These are phyloP conservation scores for Chironomus tepperi DNA, from an alignment of 1,140 invertebrate genomes.

Conservation along the genomic window DNA sequence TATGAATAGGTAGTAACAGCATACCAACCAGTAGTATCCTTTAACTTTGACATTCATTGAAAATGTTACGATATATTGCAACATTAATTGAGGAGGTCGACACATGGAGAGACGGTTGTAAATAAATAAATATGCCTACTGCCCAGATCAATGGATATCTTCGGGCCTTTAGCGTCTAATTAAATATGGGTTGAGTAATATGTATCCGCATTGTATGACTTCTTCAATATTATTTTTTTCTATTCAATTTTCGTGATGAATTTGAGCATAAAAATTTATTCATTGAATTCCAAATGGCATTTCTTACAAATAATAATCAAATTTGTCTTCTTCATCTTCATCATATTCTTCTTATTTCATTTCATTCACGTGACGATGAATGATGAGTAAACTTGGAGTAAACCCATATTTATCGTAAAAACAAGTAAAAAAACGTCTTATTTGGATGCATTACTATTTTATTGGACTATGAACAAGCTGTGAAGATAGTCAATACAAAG, in stretches of 20 bases:
- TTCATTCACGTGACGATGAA: background rate
- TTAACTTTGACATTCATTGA: conserved; percentile 13
- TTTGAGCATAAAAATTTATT: conserved; percentile 5
- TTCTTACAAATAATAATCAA: background rate
- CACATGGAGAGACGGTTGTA: background rate
- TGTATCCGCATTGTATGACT: background rate
- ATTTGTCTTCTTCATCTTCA: too few species aligned
- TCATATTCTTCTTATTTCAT: background rate
- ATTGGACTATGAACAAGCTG: too few species aligned
- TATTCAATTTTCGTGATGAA: background rate
- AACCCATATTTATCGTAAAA: too few species aligned
- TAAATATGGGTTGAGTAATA: conserved; percentile 1
- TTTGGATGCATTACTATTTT: too few species aligned
- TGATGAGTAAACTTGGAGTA: background rate
- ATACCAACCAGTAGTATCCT: background rate
- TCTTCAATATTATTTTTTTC: background rate
- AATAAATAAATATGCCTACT: background rate
- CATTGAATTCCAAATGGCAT: background rate
- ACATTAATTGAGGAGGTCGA: background rate
- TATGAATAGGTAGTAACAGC: background rate
- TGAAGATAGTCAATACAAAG: too few species aligned
- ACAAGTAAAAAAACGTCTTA: too few species aligned
- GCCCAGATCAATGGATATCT: background rate
- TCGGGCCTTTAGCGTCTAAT: background rate
- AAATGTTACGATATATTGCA: conserved; percentile 13